A percentile compares a stretch with the other conserved stretches of the same genome.
phyloP scores from a whole-genome alignment of 2,113 vertebrate genomes.

The Sardina pilchardus region DNA sequence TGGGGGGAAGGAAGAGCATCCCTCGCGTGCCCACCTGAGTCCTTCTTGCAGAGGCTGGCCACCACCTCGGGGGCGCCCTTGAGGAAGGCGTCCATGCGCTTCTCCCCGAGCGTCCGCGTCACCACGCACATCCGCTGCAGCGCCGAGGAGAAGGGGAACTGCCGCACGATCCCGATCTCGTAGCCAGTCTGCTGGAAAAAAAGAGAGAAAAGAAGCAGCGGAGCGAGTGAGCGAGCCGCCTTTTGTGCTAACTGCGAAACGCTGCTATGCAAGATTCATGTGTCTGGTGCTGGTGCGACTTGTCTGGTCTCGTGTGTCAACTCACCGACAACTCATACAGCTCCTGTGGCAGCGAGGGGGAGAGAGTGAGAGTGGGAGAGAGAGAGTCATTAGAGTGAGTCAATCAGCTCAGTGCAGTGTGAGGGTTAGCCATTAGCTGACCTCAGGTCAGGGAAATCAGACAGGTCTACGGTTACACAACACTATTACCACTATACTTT shows the following conservation, averaged over 20 bases:
- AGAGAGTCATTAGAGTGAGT: background rate
- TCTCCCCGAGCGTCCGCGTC: conserved; percentile 84
- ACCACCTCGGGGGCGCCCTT: conserved; percentile 95
- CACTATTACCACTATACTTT: background rate
- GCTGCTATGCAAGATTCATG: background rate
- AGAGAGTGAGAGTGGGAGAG: background rate
- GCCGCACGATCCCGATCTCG: conserved; percentile 94
- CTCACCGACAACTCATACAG: conserved; percentile 91
- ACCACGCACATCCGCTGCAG: conserved; percentile 94
- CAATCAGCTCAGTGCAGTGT: background rate
- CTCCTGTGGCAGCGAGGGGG: conserved; percentile 74
- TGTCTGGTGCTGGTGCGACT: background rate
- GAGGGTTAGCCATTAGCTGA: background rate
- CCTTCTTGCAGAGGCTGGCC: conserved; percentile 86
- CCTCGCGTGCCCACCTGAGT: conserved; percentile 78
- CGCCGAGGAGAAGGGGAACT: conserved; percentile 95
- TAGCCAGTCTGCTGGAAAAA: conserved; percentile 75
- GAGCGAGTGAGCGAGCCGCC: background rate
- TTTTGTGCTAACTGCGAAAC: background rate
- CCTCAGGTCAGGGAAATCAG: background rate
- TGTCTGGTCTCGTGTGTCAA: conserved; percentile 38
- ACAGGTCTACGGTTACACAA: background rate
- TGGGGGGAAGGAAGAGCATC: background rate
- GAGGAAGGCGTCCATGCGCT: conserved; percentile 92
- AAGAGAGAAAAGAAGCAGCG: background rate